A percentile compares a stretch with the other conserved stretches of the same genome.
Conservation (phyloP, 2,797 vertebrate genomes). For the Micromesistius poutassou region DNA sequence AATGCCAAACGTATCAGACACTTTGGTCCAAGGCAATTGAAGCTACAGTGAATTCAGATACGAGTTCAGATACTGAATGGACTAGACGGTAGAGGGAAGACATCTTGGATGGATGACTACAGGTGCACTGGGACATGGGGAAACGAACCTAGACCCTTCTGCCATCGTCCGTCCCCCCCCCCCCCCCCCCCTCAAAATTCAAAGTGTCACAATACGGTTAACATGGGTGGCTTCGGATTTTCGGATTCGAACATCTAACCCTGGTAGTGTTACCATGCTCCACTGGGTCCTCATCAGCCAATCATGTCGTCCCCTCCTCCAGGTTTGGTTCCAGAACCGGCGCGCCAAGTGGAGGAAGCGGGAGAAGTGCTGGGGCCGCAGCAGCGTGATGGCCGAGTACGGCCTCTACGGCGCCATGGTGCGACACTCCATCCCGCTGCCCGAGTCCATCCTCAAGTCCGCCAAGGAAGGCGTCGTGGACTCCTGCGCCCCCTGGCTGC, state of each 20-base stretch:
- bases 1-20: neutral
- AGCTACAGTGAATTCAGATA: too few relatives aligned
- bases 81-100: too few relatives aligned
- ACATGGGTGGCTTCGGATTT: too few relatives aligned
- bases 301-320: conserved; percentile 5
- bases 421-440: conserved; percentile 95
- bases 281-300: neutral
- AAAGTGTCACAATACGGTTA: neutral
- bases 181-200: neutral
- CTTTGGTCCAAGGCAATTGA: too few relatives aligned
- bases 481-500: conserved; percentile 95
- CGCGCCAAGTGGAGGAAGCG: conserved; percentile 97
- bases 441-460: conserved; percentile 97
- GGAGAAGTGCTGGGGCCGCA: conserved; percentile 98
- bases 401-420: conserved; percentile 98
- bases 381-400: conserved; percentile 98
- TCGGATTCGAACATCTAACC: neutral
- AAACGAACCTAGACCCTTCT: neutral
- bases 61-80: too few relatives aligned
- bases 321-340: conserved; percentile 99
- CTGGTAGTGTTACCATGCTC: too few relatives aligned
- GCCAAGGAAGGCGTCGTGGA: conserved; percentile 98
- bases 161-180: neutral
- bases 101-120: too few relatives aligned
- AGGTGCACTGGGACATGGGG: neutral